These are phyloP conservation scores for Hyla sarda DNA, from an alignment of 2,113 vertebrate genomes.

Conservation along the genomic window DNA sequence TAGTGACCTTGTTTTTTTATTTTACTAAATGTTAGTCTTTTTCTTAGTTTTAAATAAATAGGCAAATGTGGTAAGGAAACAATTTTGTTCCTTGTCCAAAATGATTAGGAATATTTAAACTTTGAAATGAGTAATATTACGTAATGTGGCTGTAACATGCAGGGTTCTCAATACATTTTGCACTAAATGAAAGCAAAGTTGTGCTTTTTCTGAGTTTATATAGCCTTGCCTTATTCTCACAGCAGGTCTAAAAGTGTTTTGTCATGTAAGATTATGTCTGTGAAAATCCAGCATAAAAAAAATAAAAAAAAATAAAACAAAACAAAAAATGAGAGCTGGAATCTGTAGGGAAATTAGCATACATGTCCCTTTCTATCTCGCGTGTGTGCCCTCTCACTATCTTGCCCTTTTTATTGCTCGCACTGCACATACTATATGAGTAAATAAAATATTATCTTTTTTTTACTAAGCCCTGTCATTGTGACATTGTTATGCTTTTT, in stretches of 20 bases:
- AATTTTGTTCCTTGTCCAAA: neutral
- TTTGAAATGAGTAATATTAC: neutral
- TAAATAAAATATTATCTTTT: no score
- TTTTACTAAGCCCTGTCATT: no score
- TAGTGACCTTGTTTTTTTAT: no score
- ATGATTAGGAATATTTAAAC: neutral
- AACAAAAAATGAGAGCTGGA: neutral
- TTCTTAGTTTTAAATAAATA: neutral
- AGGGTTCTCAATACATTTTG: neutral
- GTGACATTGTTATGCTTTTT: no score
- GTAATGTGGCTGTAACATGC: neutral
- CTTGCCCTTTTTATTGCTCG: no score
- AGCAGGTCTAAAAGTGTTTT: constrained; percentile 35
- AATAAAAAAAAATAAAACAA: no score
- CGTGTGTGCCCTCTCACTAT: no score
- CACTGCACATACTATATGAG: no score
- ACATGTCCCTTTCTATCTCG: neutral
- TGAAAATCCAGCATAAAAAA: neutral
- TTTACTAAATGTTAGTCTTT: neutral
- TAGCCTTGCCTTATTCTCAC: constrained; percentile 26
- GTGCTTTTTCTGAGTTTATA: constrained; percentile 3
- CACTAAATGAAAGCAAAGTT: neutral
- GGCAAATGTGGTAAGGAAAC: neutral
- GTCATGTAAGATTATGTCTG: constrained; percentile 14
- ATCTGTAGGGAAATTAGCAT: constrained; percentile 11